Conservation (phyloP, 2,888 invertebrate genomes). For the Eupeodes latifasciatus region DNA sequence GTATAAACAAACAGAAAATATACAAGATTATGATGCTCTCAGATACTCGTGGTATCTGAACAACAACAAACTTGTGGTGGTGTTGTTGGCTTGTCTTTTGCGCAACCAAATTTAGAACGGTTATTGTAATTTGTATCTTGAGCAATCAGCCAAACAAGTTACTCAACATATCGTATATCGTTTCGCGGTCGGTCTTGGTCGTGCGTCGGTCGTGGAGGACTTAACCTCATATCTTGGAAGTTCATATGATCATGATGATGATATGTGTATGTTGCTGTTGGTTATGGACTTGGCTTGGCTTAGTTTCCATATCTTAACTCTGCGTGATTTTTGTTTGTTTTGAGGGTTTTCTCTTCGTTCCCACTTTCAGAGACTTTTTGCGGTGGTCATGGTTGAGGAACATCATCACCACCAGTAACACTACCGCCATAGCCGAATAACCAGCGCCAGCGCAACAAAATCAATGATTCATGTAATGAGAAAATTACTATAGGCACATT, state of each 20-base stretch:
- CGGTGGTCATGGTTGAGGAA: too few species aligned
- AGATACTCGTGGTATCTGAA: neutral
- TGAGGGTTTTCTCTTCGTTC: slow-evolving; percentile 18
- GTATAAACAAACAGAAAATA: slow-evolving; percentile 56
- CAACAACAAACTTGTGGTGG: slow-evolving; percentile 28
- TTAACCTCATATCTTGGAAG: slow-evolving; percentile 41
- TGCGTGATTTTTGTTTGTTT: slow-evolving; percentile 48
- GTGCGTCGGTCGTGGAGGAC: neutral
- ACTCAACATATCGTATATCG: slow-evolving; percentile 39
- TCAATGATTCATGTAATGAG: slow-evolving; percentile 69
- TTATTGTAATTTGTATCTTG: slow-evolving; percentile 74
- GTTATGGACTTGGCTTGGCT: slow-evolving; percentile 50
- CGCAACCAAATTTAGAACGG: slow-evolving; percentile 70
- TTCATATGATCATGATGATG: slow-evolving; percentile 8
- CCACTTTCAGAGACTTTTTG: neutral
- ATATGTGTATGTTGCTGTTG: neutral
- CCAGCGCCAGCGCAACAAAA: neutral
- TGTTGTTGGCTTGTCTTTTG: slow-evolving; percentile 25
- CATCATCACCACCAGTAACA: too few species aligned
- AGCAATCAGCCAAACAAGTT: slow-evolving; percentile 66
- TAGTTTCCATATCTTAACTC: slow-evolving; percentile 10
- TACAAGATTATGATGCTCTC: slow-evolving; percentile 19
- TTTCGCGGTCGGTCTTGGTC: neutral
- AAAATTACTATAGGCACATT: slow-evolving; percentile 25
- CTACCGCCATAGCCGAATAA: neutral